phyloP scores from a whole-genome alignment of 2,888 invertebrate genomes.

The Epistrophe grossulariae region DNA sequence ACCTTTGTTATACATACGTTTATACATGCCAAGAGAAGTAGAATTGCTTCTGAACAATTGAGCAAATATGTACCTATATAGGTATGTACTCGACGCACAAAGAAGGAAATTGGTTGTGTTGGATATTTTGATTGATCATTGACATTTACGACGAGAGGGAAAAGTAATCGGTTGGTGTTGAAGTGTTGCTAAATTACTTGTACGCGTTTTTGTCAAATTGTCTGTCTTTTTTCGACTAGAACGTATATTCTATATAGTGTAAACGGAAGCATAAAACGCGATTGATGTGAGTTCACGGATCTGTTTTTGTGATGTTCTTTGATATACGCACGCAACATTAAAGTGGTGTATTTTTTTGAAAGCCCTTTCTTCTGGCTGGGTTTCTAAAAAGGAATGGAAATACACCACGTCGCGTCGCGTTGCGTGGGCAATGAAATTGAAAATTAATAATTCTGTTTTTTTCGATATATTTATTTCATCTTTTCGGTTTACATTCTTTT shows the following conservation, averaged over 20 bases:
- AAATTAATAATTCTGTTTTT: conserved; percentile 28
- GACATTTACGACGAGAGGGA: conserved; percentile 80
- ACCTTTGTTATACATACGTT: conserved; percentile 30
- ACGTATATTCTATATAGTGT: conserved; percentile 3
- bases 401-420: conserved; percentile 52
- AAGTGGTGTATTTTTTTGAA: conserved; percentile 65
- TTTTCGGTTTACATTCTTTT: neutral
- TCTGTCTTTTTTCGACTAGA: conserved; percentile 31
- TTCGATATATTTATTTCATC: neutral
- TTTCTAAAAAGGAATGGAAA: conserved; percentile 54
- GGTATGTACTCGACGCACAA: conserved; percentile 63
- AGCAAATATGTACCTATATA: no score
- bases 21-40: conserved; percentile 28
- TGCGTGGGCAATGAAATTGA: conserved; percentile 52
- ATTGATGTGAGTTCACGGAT: conserved; percentile 64
- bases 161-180: conserved; percentile 72
- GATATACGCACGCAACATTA: conserved; percentile 66
- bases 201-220: conserved; percentile 54
- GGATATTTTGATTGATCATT: conserved; percentile 81
- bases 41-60: conserved; percentile 61
- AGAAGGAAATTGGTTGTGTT: conserved; percentile 76
- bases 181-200: conserved; percentile 68
- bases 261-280: conserved; percentile 68
- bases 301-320: conserved; percentile 69
- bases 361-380: conserved; percentile 36